phyloP scores from a whole-genome alignment of 2,888 invertebrate genomes.

The Pedicia rivosa region DNA sequence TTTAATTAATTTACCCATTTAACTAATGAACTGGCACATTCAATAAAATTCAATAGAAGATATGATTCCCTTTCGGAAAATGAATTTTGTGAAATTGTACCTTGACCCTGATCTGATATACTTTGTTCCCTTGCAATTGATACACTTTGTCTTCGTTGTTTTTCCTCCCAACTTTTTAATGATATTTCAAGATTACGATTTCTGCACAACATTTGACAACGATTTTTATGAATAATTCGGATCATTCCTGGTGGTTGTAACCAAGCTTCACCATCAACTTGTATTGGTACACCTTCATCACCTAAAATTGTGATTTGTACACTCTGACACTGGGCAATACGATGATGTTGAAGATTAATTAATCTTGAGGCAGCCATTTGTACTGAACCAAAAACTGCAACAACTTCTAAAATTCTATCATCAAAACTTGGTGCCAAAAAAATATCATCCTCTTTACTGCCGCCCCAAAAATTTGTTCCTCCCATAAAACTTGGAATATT shows the following conservation, averaged over 20 bases:
- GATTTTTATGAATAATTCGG: conserved; percentile 88
- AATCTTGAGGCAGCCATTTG: conserved; percentile 95
- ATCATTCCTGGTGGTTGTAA: conserved; percentile 94
- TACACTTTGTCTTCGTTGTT: conserved; percentile 45
- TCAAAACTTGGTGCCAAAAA: conserved; percentile 91
- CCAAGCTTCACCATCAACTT: conserved; percentile 98
- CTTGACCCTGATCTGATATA: conserved; percentile 22
- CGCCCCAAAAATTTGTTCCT: conserved; percentile 98
- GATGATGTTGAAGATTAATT: conserved; percentile 89
- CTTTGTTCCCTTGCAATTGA: conserved; percentile 33
- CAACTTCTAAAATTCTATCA: conserved; percentile 90
- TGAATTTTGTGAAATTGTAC: conserved; percentile 28
- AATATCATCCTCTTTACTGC: conserved; percentile 76
- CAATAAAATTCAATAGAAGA: conserved; percentile 57
- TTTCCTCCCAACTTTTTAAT: conserved; percentile 74
- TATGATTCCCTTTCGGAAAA: conserved; percentile 33
- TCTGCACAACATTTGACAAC: conserved; percentile 90
- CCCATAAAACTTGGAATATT: conserved; percentile 97
- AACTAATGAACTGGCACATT: conserved; percentile 71
- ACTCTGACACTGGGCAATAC: conserved; percentile 91
- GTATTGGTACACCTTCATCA: conserved; percentile 83
- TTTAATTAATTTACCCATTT: conserved; percentile 43
- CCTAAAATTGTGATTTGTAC: conserved; percentile 93
- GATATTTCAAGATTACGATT: conserved; percentile 84
- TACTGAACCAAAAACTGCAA: conserved; percentile 93